phyloP scores from a whole-genome alignment of 2,113 vertebrate genomes.

The Oncorhynchus keta region DNA sequence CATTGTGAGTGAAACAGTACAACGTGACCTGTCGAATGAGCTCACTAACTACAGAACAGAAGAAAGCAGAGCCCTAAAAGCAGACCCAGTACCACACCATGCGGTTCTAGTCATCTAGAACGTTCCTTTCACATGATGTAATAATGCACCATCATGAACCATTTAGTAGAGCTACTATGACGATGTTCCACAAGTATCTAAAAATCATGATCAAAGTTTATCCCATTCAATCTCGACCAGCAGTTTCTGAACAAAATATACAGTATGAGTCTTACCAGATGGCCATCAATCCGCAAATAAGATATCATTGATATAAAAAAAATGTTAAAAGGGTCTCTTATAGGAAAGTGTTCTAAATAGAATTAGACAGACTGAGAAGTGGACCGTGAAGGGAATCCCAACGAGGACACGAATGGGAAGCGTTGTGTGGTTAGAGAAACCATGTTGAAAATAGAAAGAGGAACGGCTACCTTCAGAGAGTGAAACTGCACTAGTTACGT shows the following conservation, averaged over 20 bases:
- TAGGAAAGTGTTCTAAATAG: conserved; percentile 10
- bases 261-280: neutral
- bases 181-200: neutral
- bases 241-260: neutral
- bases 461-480: conserved; percentile 54
- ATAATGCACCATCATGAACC: neutral
- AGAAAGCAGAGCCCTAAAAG: neutral
- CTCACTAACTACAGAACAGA: neutral
- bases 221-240: neutral
- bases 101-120: neutral
- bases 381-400: conserved; percentile 31
- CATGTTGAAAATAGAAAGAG: conserved; percentile 42
- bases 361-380: conserved; percentile 22
- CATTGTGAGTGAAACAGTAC: neutral
- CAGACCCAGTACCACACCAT: neutral
- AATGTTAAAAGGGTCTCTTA: conserved; percentile 21
- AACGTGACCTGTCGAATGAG: neutral
- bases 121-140: neutral
- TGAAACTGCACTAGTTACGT: conserved; percentile 34
- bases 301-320: conserved; percentile 28
- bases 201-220: neutral
- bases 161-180: neutral
- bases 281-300: conserved; percentile 19
- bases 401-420: conserved; percentile 32
- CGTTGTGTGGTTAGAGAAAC: conserved; percentile 48